Percentiles rank a stretch among this genome's conserved stretches.
phyloP scores from a whole-genome alignment of 2,888 invertebrate species.

The Caenorhabditis macrosperma region DNA sequence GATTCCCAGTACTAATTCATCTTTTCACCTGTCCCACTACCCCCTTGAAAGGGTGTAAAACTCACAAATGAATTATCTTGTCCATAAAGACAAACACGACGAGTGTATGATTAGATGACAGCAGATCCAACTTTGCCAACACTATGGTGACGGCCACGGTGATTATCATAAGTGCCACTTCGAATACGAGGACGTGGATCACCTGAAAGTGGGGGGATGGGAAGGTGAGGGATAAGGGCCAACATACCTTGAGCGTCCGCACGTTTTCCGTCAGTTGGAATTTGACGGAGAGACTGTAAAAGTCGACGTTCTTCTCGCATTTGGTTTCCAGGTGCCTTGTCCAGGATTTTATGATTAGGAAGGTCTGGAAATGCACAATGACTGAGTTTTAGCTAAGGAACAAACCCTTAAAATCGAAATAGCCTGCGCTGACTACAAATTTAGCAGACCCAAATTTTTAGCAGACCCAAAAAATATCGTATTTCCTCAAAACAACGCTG shows the following conservation, averaged over 20 bases:
- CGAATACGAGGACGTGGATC: slow-evolving; percentile 14
- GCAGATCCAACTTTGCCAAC: slow-evolving; percentile 5
- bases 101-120: slow-evolving; percentile 3
- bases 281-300: slow-evolving; percentile 41
- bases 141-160: background rate
- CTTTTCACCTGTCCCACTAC: too few species aligned
- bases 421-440: too few species aligned
- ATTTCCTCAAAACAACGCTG: too few species aligned
- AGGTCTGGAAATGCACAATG: slow-evolving; percentile 22
- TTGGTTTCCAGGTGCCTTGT: slow-evolving; percentile 16
- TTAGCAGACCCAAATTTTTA: too few species aligned
- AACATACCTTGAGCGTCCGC: slow-evolving; percentile 11
- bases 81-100: slow-evolving; percentile 25
- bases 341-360: background rate
- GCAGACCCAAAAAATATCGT: too few species aligned
- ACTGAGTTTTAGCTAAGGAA: background rate
- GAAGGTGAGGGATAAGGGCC: too few species aligned
- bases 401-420: too few species aligned
- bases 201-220: too few species aligned
- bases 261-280: slow-evolving; percentile 37
- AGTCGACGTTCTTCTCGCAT: slow-evolving; percentile 17
- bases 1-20: too few species aligned
- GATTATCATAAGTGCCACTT: slow-evolving; percentile 25
- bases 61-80: slow-evolving; percentile 44
- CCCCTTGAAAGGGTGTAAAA: background rate